Conservation (phyloP, 2,113 vertebrate species). For the Archilochus colubris region DNA sequence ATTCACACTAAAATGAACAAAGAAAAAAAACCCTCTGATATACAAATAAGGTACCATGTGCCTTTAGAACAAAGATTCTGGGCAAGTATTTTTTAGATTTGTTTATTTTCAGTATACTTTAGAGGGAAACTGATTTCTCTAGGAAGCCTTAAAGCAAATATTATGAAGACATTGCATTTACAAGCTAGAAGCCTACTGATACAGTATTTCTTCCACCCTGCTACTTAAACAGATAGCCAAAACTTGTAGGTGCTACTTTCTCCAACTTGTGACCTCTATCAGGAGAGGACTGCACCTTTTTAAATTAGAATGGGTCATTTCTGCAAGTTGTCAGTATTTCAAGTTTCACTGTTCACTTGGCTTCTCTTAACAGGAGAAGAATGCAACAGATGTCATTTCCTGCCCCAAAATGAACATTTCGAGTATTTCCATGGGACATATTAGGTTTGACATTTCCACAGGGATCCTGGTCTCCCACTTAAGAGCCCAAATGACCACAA, state of each 20-base stretch:
- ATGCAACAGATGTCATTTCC: fast-evolving
- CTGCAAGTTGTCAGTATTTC: neutral
- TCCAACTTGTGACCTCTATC: neutral
- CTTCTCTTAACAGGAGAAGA: neutral
- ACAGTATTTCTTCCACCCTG: neutral
- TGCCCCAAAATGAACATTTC: neutral
- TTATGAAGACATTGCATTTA: neutral
- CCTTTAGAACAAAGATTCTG: neutral
- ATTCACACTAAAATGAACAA: neutral
- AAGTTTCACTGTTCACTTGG: neutral
- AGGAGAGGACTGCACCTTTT: neutral
- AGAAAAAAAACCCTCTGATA: neutral
- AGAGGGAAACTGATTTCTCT: neutral
- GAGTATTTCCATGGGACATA: neutral
- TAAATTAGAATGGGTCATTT: neutral
- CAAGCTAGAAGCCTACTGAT: neutral
- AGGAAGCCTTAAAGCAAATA: neutral
- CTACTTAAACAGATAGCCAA: neutral
- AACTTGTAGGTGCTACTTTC: neutral
- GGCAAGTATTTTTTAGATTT: neutral
- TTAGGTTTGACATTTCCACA: neutral
- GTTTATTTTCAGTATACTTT: neutral
- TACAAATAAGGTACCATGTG: neutral
- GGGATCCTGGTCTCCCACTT: neutral
- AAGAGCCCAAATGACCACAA: neutral